phyloP scores from a whole-genome alignment of 1,140 invertebrate genomes.

The Eumaeus atala region DNA sequence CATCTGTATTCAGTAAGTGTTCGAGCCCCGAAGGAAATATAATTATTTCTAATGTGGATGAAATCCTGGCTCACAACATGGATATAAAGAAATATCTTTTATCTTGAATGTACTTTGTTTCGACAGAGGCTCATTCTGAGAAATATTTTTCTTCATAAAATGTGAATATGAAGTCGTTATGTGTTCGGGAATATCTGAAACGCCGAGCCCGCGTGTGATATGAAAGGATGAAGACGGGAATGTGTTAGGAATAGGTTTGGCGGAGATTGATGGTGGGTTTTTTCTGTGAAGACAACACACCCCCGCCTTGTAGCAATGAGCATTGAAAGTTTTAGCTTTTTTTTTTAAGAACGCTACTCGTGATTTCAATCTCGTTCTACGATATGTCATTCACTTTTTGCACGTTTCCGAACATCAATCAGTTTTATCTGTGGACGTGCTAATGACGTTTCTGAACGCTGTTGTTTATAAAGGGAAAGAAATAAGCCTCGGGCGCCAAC shows the following conservation, averaged over 20 bases:
- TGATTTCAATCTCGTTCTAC: slow-evolving; percentile 26
- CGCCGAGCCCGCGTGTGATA: too few relatives aligned
- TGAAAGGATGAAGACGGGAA: slow-evolving; percentile 37
- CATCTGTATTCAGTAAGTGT: too few relatives aligned
- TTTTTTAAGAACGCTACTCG: slow-evolving; percentile 32
- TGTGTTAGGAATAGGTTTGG: slow-evolving; percentile 51
- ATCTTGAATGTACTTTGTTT: too few relatives aligned
- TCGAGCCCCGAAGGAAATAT: too few relatives aligned
- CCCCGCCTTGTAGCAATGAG: slow-evolving; percentile 29
- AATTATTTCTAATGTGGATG: too few relatives aligned
- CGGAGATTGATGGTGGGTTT: slow-evolving; percentile 54
- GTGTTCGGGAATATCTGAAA: slow-evolving; percentile 41
- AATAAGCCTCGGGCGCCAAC: too few relatives aligned
- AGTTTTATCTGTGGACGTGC: background rate
- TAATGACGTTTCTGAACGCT: too few relatives aligned
- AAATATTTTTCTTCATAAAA: background rate
- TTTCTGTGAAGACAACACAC: slow-evolving; percentile 44
- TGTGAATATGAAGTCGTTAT: slow-evolving; percentile 36
- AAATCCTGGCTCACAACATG: too few relatives aligned
- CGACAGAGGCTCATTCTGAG: background rate
- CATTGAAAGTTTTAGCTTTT: slow-evolving; percentile 34
- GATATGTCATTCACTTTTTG: slow-evolving; percentile 19
- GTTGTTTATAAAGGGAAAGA: too few relatives aligned
- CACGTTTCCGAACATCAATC: background rate
- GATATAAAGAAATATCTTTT: too few relatives aligned